These are phyloP conservation scores for Batillaria attramentaria DNA, from an alignment of 1,140 invertebrate species.

Conservation along the genomic window DNA sequence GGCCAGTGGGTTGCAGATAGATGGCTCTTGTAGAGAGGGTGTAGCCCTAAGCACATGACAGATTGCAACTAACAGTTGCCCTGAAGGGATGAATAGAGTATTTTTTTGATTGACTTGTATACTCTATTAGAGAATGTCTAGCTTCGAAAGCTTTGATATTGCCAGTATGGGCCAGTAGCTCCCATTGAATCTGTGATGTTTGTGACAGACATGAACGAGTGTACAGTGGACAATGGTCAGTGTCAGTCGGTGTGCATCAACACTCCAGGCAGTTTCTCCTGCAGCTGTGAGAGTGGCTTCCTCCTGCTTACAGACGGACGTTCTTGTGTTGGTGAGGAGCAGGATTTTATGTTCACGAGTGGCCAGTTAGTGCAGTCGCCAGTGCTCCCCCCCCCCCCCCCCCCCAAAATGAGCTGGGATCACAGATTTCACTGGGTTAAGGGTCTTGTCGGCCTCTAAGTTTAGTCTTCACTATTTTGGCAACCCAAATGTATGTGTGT, in stretches of 20 bases:
- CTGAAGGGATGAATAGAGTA: too few species aligned
- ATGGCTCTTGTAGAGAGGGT: too few species aligned
- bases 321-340: slow-evolving; percentile 79
- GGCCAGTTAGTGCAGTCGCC: too few species aligned
- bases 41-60: too few species aligned
- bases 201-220: slow-evolving; percentile 80
- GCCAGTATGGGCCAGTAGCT: neutral
- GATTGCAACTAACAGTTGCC: too few species aligned
- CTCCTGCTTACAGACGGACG: slow-evolving; percentile 74
- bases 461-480: neutral
- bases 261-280: slow-evolving; percentile 81
- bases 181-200: neutral
- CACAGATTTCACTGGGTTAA: too few species aligned
- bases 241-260: slow-evolving; percentile 81
- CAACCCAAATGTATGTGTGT: slow-evolving; percentile 72
- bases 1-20: too few species aligned
- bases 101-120: neutral
- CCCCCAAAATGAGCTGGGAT: too few species aligned
- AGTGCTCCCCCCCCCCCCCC: too few species aligned
- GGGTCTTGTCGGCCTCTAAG: too few species aligned
- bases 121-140: neutral
- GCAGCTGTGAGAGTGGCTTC: slow-evolving; percentile 84
- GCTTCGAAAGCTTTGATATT: neutral
- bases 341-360: too few species aligned
- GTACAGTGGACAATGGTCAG: slow-evolving; percentile 77